Evolutionary conservation across 1,140 invertebrate species (phyloP).

Genomic region (Drosophila kurseongensis): DNA sequence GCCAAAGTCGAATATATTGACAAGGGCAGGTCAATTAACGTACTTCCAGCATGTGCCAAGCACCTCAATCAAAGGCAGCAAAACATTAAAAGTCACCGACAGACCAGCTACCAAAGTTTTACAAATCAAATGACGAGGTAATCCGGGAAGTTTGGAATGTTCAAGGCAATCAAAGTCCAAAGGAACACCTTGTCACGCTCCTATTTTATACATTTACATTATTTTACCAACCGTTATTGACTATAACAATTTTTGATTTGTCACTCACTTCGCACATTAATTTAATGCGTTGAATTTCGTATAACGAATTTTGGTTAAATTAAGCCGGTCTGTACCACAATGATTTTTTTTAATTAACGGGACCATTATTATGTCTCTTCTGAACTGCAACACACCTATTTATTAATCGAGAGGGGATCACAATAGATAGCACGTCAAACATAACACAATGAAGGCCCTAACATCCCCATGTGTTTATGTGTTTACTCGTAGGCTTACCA

Average conservation of each 20-base stretch:
- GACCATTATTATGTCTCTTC: slow-evolving; percentile 45
- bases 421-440: slow-evolving; percentile 51
- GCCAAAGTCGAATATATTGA: slow-evolving; percentile 40
- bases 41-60: slow-evolving; percentile 14
- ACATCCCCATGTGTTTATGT: slow-evolving; percentile 22
- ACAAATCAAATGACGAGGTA: slow-evolving; percentile 5
- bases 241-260: slow-evolving; percentile 25
- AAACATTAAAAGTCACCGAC: slow-evolving; percentile 8
- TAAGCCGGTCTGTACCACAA: slow-evolving; percentile 20
- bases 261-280: slow-evolving; percentile 14
- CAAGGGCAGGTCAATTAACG: slow-evolving; percentile 53
- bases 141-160: slow-evolving; percentile 1
- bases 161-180: neutral
- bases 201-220: neutral
- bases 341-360: slow-evolving; percentile 55
- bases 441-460: slow-evolving; percentile 50
- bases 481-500: slow-evolving; percentile 48
- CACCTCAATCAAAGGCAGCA: slow-evolving; percentile 19
- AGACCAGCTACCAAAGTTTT: neutral
- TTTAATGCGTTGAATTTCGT: slow-evolving; percentile 20
- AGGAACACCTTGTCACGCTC: neutral
- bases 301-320: slow-evolving; percentile 19
- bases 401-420: slow-evolving; percentile 29
- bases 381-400: slow-evolving; percentile 59
- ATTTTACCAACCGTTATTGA: neutral